A percentile compares a stretch with the other conserved stretches of the same genome.
These are phyloP conservation scores for Actinopyga echinites DNA, from an alignment of 53 echinoderm and acorn worm species.

Conservation along the genomic window DNA sequence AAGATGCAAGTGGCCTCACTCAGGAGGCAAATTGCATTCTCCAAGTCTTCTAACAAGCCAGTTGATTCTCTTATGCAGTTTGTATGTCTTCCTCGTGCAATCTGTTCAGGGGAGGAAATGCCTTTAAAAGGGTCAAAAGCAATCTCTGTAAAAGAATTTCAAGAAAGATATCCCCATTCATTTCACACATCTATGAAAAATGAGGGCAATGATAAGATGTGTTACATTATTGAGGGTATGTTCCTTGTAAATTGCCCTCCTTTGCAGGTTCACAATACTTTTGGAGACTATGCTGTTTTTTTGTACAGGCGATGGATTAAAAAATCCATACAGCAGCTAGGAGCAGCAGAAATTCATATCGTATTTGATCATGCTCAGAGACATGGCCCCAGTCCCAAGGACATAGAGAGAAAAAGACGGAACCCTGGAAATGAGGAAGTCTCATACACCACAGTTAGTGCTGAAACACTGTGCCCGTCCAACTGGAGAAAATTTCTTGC, in stretches of 20 bases:
- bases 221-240: constrained; percentile 24
- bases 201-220: neutral
- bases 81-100: constrained; percentile 19
- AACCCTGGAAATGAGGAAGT: neutral
- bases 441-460: neutral
- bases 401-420: constrained; percentile 29
- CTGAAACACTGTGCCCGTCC: too few relatives aligned
- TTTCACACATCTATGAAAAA: neutral
- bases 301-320: constrained; percentile 3
- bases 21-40: neutral
- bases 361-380: constrained; percentile 55
- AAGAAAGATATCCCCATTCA: neutral
- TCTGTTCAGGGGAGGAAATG: neutral
- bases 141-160: neutral
- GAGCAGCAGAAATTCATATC: constrained; percentile 40
- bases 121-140: constrained; percentile 15
- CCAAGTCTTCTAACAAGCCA: constrained; percentile 16
- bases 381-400: constrained; percentile 44
- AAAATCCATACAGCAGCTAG: neutral
- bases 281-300: neutral
- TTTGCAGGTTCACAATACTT: neutral
- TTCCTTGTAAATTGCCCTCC: neutral
- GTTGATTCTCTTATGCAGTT: constrained; percentile 25
- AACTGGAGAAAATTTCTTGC: neutral
- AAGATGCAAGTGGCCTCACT: constrained; percentile 8